Evolutionary conservation across 2,888 invertebrate genomes (phyloP), one percentile per base, ranked within the genome.

Genomic region (Melipona beecheii): DNA sequence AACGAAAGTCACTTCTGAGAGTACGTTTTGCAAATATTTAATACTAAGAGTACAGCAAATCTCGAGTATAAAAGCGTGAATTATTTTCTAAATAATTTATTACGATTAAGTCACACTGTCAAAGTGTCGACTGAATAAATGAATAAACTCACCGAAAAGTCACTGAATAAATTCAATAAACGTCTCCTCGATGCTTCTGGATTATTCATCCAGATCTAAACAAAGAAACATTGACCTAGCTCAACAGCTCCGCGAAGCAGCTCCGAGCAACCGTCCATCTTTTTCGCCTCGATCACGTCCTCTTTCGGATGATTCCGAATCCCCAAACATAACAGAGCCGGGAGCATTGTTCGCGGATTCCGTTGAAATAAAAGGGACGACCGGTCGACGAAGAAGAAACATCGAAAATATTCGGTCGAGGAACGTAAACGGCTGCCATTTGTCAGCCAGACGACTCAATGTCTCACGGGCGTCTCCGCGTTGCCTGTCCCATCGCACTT

Each of bases 371-470:
- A 78, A 65, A 64, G 69, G 17, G 50, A 50, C 21, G 54, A n/a
- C 52, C 21, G 13, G 9, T 13, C 21, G 64, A 15, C 31, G 68
- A 52, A 4, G 58, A 65, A 68, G 72, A 49, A 78, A 54, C 62
- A 49, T n/a, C 58, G 75, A 84, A 86, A 84, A 81, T 83, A 76
- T 81, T 81, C 66, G 71, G 43, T 70, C 31, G 71, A 43, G 58
- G 77, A 75, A 72, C 74, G 66, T 65, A 73, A 78, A 84, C 73
- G 84, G 62, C 36, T 52, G 69, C 66, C 52, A 75, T 81, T 84
- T 78, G 65, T 86, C 75, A 68, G 49, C 19, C 58, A 65, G 73
- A 76, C 73, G 81, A 80, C 70, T 86, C 80, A 81, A 79, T 79
- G 81, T 79, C 75, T 74, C 65, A 60, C 58, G 64, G 60, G 66